Percentiles rank a stretch among this genome's conserved stretches.
phyloP scores from a whole-genome alignment of 2,888 invertebrate genomes.

The Drosophila sordidula region DNA sequence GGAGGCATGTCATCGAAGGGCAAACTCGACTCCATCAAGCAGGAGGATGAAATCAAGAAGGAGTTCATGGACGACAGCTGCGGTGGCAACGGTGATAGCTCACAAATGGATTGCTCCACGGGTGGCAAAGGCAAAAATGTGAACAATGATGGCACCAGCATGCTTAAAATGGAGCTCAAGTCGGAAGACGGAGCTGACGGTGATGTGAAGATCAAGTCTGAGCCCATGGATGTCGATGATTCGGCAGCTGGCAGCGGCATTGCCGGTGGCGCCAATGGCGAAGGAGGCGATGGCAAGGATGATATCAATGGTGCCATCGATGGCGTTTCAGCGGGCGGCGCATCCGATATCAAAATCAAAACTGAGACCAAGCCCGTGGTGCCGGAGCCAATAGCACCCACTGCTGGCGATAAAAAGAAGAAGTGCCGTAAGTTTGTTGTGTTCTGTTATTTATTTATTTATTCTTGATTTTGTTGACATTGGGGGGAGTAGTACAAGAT shows the following conservation, averaged over 20 bases:
- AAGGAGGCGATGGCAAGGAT: slow-evolving; percentile 86
- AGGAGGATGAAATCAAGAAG: slow-evolving; percentile 89
- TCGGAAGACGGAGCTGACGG: slow-evolving; percentile 67
- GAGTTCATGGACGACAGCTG: slow-evolving; percentile 87
- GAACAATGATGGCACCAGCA: slow-evolving; percentile 87
- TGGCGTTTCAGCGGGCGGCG: slow-evolving; percentile 45
- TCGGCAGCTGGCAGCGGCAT: slow-evolving; percentile 32
- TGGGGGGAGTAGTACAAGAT: neutral
- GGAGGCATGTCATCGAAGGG: slow-evolving; percentile 86
- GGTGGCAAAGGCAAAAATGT: slow-evolving; percentile 87
- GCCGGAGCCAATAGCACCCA: slow-evolving; percentile 86
- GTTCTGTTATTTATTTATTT: neutral
- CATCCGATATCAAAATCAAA: slow-evolving; percentile 84
- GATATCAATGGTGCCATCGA: slow-evolving; percentile 87
- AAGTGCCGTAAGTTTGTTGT: slow-evolving; percentile 87
- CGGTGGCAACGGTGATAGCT: slow-evolving; percentile 83
- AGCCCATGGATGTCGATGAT: slow-evolving; percentile 84
- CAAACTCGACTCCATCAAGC: slow-evolving; percentile 88
- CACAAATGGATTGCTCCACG: slow-evolving; percentile 84
- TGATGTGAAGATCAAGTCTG: slow-evolving; percentile 83
- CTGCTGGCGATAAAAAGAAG: slow-evolving; percentile 88
- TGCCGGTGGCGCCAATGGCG: slow-evolving; percentile 60
- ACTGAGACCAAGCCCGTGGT: slow-evolving; percentile 88
- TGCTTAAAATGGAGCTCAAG: slow-evolving; percentile 80
- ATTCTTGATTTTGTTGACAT: neutral